These are phyloP conservation scores for Ariolimax columbianus DNA, from an alignment of 2,888 invertebrate genomes.

Conservation along the genomic window DNA sequence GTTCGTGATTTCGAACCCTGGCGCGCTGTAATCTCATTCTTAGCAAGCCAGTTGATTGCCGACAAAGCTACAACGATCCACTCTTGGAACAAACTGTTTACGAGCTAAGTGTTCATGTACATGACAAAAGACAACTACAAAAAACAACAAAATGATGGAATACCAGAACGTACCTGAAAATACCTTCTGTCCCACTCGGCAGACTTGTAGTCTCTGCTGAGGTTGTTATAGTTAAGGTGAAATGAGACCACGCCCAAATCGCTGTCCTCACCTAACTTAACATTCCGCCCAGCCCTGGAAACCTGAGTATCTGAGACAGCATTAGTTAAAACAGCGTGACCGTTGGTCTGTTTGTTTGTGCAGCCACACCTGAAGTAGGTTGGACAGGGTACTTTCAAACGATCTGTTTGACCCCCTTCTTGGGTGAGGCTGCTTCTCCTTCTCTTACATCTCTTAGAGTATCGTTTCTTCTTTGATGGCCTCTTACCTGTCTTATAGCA, in stretches of 20 bases:
- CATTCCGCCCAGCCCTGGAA: conserved; percentile 25
- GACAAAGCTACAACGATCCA: too few species aligned
- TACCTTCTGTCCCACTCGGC: conserved; percentile 70
- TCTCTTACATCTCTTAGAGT: conserved; percentile 37
- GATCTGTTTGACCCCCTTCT: background rate
- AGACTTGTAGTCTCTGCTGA: conserved; percentile 62
- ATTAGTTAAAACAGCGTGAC: background rate
- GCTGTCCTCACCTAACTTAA: background rate
- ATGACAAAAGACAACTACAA: too few species aligned
- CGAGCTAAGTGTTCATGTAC: too few species aligned
- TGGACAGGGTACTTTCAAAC: conserved; percentile 27
- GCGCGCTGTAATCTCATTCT: too few species aligned
- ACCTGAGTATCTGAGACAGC: conserved; percentile 44
- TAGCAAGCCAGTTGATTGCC: too few species aligned
- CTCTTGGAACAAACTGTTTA: too few species aligned
- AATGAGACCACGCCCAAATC: conserved; percentile 26
- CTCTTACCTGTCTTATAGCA: background rate
- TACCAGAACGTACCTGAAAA: conserved; percentile 59
- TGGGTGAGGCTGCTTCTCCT: conserved; percentile 19
- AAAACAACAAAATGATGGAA: too few species aligned
- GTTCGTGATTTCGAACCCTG: too few species aligned
- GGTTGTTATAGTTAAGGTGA: conserved; percentile 51
- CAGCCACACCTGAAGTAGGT: background rate
- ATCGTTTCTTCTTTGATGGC: conserved; percentile 33
- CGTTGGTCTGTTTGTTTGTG: background rate